Evolutionary conservation across 2,797 vertebrate genomes (phyloP).

Genomic region (Triplophysa bombifrons): DNA sequence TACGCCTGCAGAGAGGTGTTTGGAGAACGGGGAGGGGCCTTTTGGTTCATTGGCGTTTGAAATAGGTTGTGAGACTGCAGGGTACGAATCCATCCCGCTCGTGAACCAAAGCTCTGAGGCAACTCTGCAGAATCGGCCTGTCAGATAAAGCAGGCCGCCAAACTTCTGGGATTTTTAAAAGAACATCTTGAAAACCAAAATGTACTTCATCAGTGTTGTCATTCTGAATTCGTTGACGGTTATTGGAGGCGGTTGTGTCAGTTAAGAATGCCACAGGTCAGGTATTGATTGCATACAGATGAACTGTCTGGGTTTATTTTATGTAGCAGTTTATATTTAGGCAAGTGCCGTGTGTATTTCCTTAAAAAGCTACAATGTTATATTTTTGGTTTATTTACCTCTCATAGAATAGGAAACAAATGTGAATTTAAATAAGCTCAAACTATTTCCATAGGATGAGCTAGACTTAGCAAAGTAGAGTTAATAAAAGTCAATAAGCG

Average conservation of each 20-base stretch:
- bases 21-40: conserved; percentile 11
- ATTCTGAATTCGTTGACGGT: conserved; percentile 20
- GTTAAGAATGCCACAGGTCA: conserved; percentile 41
- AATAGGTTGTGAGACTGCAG: conserved; percentile 17
- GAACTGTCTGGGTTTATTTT: conserved; percentile 36
- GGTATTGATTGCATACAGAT: conserved; percentile 45
- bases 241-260: neutral
- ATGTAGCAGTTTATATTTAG: conserved; percentile 36
- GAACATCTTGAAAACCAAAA: conserved; percentile 48
- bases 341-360: conserved; percentile 39
- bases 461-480: conserved; percentile 56
- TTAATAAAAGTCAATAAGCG: conserved; percentile 46
- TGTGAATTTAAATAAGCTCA: conserved; percentile 51
- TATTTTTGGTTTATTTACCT: conserved; percentile 48
- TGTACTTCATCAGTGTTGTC: conserved; percentile 13
- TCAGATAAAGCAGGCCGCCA: neutral
- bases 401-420: conserved; percentile 53
- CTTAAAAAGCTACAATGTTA: conserved; percentile 40
- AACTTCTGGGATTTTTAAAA: conserved; percentile 42
- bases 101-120: conserved; percentile 54
- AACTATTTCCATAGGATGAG: conserved; percentile 57
- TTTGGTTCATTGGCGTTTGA: conserved; percentile 31
- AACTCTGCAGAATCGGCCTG: conserved; percentile 26
- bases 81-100: conserved; percentile 22
- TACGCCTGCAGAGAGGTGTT: conserved; percentile 39